Evolutionary conservation across 2,797 vertebrate species (phyloP).

Genomic region (Anguilla pacifica): DNA sequence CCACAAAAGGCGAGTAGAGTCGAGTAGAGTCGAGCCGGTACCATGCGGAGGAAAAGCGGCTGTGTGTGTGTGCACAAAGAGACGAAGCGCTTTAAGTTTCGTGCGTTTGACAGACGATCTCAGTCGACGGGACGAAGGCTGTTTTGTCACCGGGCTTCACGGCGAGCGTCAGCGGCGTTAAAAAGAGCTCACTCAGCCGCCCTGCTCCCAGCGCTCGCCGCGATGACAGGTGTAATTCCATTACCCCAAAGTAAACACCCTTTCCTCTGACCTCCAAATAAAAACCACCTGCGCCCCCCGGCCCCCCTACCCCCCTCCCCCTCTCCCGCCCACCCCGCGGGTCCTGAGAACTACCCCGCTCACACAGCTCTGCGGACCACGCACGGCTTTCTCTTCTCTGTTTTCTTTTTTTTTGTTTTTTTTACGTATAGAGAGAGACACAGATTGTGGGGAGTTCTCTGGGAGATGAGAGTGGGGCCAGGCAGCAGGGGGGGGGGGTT

Average conservation of each 20-base stretch:
- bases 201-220: not conserved
- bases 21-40: too few species aligned
- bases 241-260: conserved; percentile 20
- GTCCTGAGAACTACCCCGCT: not conserved
- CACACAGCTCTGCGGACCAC: not conserved
- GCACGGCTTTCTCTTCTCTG: not conserved
- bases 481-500: not conserved
- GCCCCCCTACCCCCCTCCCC: not conserved
- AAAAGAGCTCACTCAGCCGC: not conserved
- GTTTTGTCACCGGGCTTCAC: not conserved
- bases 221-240: conserved; percentile 24
- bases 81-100: not conserved
- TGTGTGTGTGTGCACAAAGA: not conserved
- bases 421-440: not conserved
- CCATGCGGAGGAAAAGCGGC: too few species aligned
- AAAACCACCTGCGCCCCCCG: not conserved
- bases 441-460: not conserved
- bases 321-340: not conserved
- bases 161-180: not conserved
- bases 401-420: not conserved
- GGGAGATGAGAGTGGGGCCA: not conserved
- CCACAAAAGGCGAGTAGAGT: too few species aligned
- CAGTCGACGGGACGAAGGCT: not conserved
- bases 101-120: not conserved
- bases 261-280: conserved; percentile 10